Percentiles rank a stretch among this genome's conserved stretches.
Conservation (phyloP, 1,140 invertebrate genomes). For the Bactericera cockerelli region DNA sequence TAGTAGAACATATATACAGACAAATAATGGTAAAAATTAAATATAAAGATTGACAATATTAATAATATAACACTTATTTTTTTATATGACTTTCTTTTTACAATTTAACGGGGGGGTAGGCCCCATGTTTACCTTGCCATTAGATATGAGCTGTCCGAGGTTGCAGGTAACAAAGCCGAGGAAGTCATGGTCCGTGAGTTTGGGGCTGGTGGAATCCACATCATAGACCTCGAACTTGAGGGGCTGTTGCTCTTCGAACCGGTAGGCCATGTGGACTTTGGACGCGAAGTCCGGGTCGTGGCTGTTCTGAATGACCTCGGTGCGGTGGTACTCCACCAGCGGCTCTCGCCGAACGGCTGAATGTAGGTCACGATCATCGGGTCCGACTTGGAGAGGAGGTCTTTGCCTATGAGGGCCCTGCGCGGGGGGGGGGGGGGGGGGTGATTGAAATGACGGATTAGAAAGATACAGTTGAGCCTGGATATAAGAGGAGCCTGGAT, state of each 20-base stretch:
- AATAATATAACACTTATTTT: too few species aligned
- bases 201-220: slow-evolving; percentile 33
- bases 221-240: slow-evolving; percentile 38
- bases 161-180: slow-evolving; percentile 36
- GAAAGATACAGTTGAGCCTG: too few species aligned
- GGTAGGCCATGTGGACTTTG: slow-evolving; percentile 32
- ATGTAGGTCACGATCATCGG: slow-evolving; percentile 42
- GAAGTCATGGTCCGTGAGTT: slow-evolving; percentile 39
- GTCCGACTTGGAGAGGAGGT: slow-evolving; percentile 46
- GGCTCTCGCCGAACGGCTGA: slow-evolving; percentile 30
- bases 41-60: too few species aligned
- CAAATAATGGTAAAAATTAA: too few species aligned
- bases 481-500: too few species aligned
- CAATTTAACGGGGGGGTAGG: too few species aligned
- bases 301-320: slow-evolving; percentile 40
- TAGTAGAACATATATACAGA: too few species aligned
- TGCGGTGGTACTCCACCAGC: slow-evolving; percentile 40
- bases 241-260: slow-evolving; percentile 36
- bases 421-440: slow-evolving; percentile 32
- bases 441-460: too few species aligned
- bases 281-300: slow-evolving; percentile 42
- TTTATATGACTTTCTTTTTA: too few species aligned
- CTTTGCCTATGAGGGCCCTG: slow-evolving; percentile 39
- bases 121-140: slow-evolving; percentile 26
- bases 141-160: slow-evolving; percentile 35